Evolutionary conservation across 37 sponge, comb jelly and placozoan species (phyloP).

Genomic region (Dysidea cf. avara): DNA sequence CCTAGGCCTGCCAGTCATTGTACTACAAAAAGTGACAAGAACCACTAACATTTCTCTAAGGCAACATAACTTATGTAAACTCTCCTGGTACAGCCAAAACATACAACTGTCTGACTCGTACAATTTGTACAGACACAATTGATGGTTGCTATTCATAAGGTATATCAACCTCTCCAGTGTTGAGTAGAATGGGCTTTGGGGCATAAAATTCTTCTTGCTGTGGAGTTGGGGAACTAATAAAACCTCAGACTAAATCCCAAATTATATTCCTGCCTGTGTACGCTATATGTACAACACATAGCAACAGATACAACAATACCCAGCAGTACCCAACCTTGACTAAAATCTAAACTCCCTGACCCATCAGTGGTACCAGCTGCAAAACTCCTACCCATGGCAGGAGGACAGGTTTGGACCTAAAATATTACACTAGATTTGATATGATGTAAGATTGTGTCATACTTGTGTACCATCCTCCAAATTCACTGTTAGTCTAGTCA

Average conservation of each 20-base stretch:
- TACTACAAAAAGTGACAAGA: slow-evolving; percentile 38
- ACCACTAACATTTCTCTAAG: background rate
- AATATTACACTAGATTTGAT: background rate
- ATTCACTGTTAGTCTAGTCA: slow-evolving; percentile 40
- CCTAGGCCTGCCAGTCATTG: slow-evolving; percentile 96
- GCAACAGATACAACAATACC: background rate
- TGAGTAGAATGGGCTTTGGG: slow-evolving; percentile 76
- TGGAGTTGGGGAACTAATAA: slow-evolving; percentile 39
- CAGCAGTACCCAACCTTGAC: slow-evolving; percentile 35
- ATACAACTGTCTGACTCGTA: slow-evolving; percentile 76
- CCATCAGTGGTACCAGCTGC: slow-evolving; percentile 89
- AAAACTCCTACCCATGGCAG: slow-evolving; percentile 81
- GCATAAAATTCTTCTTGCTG: slow-evolving; percentile 57
- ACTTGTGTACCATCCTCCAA: slow-evolving; percentile 23
- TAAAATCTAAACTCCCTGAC: slow-evolving; percentile 75
- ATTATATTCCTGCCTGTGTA: slow-evolving; percentile 29
- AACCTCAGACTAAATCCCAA: slow-evolving; percentile 54
- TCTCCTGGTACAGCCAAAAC: slow-evolving; percentile 89
- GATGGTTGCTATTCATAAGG: slow-evolving; percentile 87
- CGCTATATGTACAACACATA: slow-evolving; percentile 9
- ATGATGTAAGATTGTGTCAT: background rate
- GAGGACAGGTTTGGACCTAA: slow-evolving; percentile 68
- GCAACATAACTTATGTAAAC: slow-evolving; percentile 59
- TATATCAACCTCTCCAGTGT: slow-evolving; percentile 63
- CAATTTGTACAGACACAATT: slow-evolving; percentile 75